Percentiles rank a stretch among this genome's conserved stretches.
Evolutionary conservation across 2,888 invertebrate genomes (phyloP).

Genomic region (Troides helena): DNA sequence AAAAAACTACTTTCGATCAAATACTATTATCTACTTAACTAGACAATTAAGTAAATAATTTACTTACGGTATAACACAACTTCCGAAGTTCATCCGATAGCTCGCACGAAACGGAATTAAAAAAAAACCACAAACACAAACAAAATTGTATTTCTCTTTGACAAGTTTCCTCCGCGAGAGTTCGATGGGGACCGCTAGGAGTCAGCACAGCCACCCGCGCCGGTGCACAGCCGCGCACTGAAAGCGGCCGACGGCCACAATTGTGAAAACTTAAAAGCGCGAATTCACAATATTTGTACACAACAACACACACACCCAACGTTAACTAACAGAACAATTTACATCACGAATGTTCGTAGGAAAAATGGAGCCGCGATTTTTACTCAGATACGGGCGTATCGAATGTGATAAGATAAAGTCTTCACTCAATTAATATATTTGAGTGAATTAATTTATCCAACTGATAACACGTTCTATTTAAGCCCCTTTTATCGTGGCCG

Average conservation of each 20-base stretch:
- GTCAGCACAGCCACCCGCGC: slow-evolving; percentile 22
- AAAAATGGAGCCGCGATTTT: slow-evolving; percentile 23
- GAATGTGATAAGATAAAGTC: slow-evolving; percentile 51
- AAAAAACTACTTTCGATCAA: too few relatives aligned
- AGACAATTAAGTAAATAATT: background rate
- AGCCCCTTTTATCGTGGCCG: slow-evolving; percentile 49
- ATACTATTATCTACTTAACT: background rate
- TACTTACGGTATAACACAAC: background rate
- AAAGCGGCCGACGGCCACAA: slow-evolving; percentile 9
- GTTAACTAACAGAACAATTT: background rate
- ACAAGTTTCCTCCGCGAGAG: slow-evolving; percentile 13
- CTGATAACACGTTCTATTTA: slow-evolving; percentile 58
- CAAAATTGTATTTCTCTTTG: slow-evolving; percentile 3
- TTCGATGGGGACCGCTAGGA: background rate
- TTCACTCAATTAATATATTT: slow-evolving; percentile 60
- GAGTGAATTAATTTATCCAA: slow-evolving; percentile 60
- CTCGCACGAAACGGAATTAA: background rate
- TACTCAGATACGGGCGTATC: slow-evolving; percentile 31
- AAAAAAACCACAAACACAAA: background rate
- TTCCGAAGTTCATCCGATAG: background rate
- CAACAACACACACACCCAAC: background rate
- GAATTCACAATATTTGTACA: slow-evolving; percentile 7
- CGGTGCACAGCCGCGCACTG: slow-evolving; percentile 27
- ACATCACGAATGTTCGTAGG: slow-evolving; percentile 9
- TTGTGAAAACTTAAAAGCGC: slow-evolving; percentile 25